Percentiles rank a stretch among this genome's conserved stretches.
These are phyloP conservation scores for Chloropsis hardwickii DNA, from an alignment of 2,113 vertebrate genomes.

Conservation along the genomic window DNA sequence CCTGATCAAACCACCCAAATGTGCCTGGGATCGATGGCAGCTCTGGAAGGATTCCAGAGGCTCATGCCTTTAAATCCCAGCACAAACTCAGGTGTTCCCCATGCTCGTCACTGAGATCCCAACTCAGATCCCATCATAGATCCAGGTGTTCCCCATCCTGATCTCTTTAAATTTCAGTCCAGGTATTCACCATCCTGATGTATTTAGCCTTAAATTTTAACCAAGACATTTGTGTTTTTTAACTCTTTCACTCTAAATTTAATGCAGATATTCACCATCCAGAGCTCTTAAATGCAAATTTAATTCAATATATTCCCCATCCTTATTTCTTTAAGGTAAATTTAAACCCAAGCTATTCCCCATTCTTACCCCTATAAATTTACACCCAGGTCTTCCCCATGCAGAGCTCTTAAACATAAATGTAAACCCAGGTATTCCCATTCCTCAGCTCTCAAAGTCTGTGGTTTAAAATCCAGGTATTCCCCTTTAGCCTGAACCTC, in stretches of 20 bases:
- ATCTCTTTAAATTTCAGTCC: not conserved
- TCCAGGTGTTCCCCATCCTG: not conserved
- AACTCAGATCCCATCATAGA: not conserved
- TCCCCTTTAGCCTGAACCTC: not conserved
- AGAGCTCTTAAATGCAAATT: not conserved
- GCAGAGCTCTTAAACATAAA: not conserved
- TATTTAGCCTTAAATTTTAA: not conserved
- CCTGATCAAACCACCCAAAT: not conserved
- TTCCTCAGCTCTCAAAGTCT: not conserved
- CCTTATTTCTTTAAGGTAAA: not conserved
- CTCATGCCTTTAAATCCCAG: not conserved
- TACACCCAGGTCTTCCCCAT: not conserved
- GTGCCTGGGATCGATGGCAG: fast-evolving
- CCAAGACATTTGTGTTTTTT: not conserved
- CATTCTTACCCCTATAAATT: not conserved
- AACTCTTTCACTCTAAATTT: not conserved
- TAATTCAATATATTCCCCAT: not conserved
- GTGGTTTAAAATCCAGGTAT: not conserved
- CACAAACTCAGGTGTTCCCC: not conserved
- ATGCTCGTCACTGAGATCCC: not conserved
- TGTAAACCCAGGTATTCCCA: not conserved
- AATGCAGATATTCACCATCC: not conserved
- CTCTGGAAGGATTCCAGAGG: not conserved
- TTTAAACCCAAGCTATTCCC: not conserved
- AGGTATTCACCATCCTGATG: too few relatives aligned